Conservation (phyloP, 2,797 vertebrate genomes). For the Lycodopsis pacificus region DNA sequence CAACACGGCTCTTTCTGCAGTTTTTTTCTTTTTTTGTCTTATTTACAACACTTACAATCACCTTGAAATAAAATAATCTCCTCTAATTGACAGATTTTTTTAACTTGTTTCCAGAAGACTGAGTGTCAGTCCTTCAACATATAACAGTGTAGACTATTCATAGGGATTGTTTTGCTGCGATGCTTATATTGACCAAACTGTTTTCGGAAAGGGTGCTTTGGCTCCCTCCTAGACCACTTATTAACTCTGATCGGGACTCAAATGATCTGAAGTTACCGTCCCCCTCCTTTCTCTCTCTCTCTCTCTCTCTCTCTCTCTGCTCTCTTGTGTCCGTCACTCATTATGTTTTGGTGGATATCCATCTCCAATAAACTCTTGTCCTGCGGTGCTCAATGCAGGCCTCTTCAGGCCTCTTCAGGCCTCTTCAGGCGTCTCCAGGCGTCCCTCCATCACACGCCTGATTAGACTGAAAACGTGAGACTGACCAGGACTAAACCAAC, state of each 20-base stretch:
- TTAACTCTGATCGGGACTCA: constrained; percentile 36
- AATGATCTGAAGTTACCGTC: constrained; percentile 61
- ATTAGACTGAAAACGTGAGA: constrained; percentile 73
- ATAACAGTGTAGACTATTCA: constrained; percentile 16
- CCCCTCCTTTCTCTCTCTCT: neutral
- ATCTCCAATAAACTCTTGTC: constrained; percentile 52
- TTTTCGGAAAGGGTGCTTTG: neutral
- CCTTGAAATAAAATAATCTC: neutral
- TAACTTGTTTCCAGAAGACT: neutral
- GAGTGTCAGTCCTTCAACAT: neutral
- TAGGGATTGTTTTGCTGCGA: constrained; percentile 9
- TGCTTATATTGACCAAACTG: neutral
- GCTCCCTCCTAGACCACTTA: constrained; percentile 30
- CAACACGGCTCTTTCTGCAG: neutral
- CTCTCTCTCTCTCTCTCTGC: neutral
- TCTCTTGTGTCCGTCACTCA: constrained; percentile 55
- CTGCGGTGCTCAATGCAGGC: constrained; percentile 36
- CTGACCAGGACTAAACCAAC: constrained; percentile 80
- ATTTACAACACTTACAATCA: neutral
- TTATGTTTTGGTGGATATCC: constrained; percentile 55
- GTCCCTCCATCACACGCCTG: constrained; percentile 72
- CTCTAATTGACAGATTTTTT: neutral
- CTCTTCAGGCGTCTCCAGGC: constrained; percentile 52
- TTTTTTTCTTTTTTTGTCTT: neutral
- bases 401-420: constrained; percentile 37